Evolutionary conservation across 2,113 vertebrate genomes (phyloP), one percentile per base, ranked within the genome.

Genomic region (Equus przewalskii): DNA sequence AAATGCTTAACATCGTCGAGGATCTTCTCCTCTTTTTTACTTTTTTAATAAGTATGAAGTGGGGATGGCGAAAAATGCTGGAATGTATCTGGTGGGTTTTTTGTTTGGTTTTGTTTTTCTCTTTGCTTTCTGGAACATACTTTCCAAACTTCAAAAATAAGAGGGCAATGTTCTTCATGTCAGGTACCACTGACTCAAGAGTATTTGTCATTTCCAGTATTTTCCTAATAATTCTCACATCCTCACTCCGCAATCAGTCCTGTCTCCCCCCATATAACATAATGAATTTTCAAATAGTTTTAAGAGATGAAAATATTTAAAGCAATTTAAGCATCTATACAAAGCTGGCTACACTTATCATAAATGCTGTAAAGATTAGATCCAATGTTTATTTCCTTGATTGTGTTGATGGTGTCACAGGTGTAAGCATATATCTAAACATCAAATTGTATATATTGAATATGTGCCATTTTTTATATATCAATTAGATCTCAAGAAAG

Each of bases 1-100:
- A 97, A 96, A 89, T 95, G 64, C 46, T 97, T 95, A 96, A 75
- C 46, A 75, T 76, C 93, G 49, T 69, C 70, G 95, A 98, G 13
- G 18, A 21, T 70, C 81, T 44, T 88, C 67, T 86, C 8, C 41
- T 46, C 51, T 80, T 92, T 92, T 94, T 60, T 22, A 46, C 62
- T 95, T 97, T 64, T 44, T 89, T 76, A 83, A 64, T 93, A 96
- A 97, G 12, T 33, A 96, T 92, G 65, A 91, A 93, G 44, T 91
- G 49, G 33, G 86, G 44, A 56, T 21, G 46, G 73, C 58, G 26
- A 91, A 30, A 98, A 97, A 91, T 79, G 18, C 36, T 93, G 64
- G 1, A 58, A 93, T 91, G 7, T 30, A 51, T 51, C 46, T 78
- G 24, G 72, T 51, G 93, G 67, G 1, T 41, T 60, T 86, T 95